These are phyloP conservation scores for Drosophila silvestris DNA, from an alignment of 2,888 invertebrate species.

Conservation along the genomic window DNA sequence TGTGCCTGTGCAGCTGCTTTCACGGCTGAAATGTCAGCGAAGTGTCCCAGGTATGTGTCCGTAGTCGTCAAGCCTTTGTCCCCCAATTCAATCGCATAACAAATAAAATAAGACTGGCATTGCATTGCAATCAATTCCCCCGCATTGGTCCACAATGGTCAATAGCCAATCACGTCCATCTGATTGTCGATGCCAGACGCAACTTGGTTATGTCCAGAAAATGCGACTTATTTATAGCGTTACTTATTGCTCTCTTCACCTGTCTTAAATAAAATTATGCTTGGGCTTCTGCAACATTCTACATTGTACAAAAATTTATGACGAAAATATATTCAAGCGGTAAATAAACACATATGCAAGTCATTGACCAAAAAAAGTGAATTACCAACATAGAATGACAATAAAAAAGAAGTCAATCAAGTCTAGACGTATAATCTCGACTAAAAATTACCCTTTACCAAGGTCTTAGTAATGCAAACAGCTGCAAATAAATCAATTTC, in stretches of 20 bases:
- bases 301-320: background rate
- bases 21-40: constrained; percentile 7
- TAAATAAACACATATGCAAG: background rate
- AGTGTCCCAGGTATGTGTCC: constrained; percentile 7
- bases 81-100: constrained; percentile 22
- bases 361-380: constrained; percentile 17
- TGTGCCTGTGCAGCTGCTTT: constrained; percentile 9
- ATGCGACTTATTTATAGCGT: background rate
- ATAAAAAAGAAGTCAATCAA: background rate
- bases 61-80: constrained; percentile 20
- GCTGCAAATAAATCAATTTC: constrained; percentile 3
- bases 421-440: background rate
- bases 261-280: background rate
- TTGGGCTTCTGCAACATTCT: background rate
- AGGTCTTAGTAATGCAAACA: background rate
- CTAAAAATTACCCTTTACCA: background rate
- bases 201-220: constrained; percentile 8
- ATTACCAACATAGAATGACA: constrained; percentile 1
- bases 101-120: constrained; percentile 31
- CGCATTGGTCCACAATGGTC: constrained; percentile 17
- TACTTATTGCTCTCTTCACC: background rate
- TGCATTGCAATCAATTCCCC: constrained; percentile 29
- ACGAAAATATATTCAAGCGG: no score
- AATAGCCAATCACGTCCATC: constrained; percentile 5
- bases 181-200: constrained; percentile 8